Base-by-base conservation (phyloP, 2,888 invertebrate genomes). In the Julus scandinavius region DNA sequence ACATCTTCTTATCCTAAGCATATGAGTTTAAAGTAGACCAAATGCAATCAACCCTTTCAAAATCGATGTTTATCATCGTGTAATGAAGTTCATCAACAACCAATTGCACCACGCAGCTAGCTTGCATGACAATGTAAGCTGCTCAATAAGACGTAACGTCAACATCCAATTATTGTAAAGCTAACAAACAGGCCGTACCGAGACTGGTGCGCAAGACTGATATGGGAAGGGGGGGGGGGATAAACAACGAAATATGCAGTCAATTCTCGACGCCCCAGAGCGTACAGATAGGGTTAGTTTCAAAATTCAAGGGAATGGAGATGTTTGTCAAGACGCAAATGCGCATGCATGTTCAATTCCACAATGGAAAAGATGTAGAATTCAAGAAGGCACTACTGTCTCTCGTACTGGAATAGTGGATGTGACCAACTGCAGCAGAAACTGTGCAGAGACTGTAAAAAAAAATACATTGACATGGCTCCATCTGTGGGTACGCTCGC, bases 71-170 rank as follows among this genome's bases (percentile, higher is more conserved):
- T 63, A 63, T n/a, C n/a, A n/a, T 17, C n/a, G 63, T 20, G n/a
- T 63, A 63, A 63, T 63, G 63, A 63, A 63, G 63, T 63, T 63
- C n/a, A 63, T 63, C 63, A 63, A 63, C 63, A n/a, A 63, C n/a
- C 63, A 6, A 54, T 54, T 54, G 54, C 15, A 15, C 11, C 54
- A 13, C 7, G 15, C 54, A 63, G 63, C 13, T 63, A 17, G n/a
- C 63, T 63, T 20, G 17, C 17, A 63, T 63, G 63, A 63, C 63
- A 63, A 63, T n/a, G n/a, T 63, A 63, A 6, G 63, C 63, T n/a
- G 63, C n/a, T 63, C 63, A 63, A 63, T 63, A 63, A 63, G 63
- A 63, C 63, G 63, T 63, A 63, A n/a, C 63, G n/a, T 63, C 63
- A 63, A 63, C 63, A 63, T 63, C n/a, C 63, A 63, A 63, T 63